Base-by-base conservation (phyloP, 2,113 vertebrate species). In the Gallinago paraguaiae region DNA sequence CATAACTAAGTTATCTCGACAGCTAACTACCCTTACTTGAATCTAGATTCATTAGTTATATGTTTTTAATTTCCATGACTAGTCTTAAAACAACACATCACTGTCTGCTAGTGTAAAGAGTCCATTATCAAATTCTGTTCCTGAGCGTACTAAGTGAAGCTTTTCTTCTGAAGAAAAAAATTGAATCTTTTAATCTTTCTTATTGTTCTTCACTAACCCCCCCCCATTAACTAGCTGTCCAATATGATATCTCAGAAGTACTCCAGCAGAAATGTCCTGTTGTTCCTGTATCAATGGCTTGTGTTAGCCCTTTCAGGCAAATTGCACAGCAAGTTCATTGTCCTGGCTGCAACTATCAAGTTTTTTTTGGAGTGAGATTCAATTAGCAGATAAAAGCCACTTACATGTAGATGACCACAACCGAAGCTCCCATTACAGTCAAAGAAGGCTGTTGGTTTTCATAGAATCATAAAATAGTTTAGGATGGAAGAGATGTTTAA, bases 301-400 rank as follows among this genome's bases (percentile, higher is more conserved):
- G 51, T 64, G 56, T 61, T n/a, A 70, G 68, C 24, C 46, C 60
- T 91, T 89, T 54, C 81, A 86, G 60, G 37, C 69, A 75, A 86
- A 78, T 8, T 5, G 20, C 51, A 91, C 72, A 91, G 81, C 17
- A 28, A 74, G 43, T 46, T 89, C 81, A 81, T 89, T 91, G 81
- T 96, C 69, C 46, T 75, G 28, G 35, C 59, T 86, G 31, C 57
- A 86, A 86, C 59, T 39, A 46, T 35, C 23, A 48, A 70, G 1
- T 2, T 28, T 35, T 86, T 86, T 89, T 33, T 69, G 5, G 45
- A 54, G 17, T 33, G 18, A 94, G 64, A 77, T 86, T 48, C 41
- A 93, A 39, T 64, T 46, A 80, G 67, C 45, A 95, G 69, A 75
- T 78, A 70, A 92, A 95, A 92, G 72, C 22, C 50, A 82, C 77